Evolutionary conservation across 1,140 invertebrate genomes (phyloP).

Genomic region (Drosophila burlai): DNA sequence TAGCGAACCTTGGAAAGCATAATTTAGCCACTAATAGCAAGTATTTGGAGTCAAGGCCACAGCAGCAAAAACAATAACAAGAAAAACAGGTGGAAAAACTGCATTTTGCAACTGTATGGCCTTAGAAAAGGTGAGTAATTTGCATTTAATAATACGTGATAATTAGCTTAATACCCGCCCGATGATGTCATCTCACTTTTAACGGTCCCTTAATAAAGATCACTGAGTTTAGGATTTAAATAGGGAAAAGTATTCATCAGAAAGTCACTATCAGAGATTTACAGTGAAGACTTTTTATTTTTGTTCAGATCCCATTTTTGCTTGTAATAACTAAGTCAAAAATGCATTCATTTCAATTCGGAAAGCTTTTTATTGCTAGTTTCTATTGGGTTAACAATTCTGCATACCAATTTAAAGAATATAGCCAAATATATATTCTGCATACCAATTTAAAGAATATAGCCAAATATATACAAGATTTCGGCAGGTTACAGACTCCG

Average conservation of each 20-base stretch:
- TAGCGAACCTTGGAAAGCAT: neutral
- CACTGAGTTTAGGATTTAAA: neutral
- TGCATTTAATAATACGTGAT: constrained; percentile 8
- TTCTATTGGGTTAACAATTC: too few relatives aligned
- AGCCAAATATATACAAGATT: too few relatives aligned
- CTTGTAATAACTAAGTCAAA: too few relatives aligned
- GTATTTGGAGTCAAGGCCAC: constrained; percentile 22
- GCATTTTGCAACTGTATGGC: too few relatives aligned
- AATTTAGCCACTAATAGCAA: neutral
- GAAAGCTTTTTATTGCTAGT: too few relatives aligned
- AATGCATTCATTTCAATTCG: too few relatives aligned
- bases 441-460: too few relatives aligned
- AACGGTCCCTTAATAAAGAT: neutral
- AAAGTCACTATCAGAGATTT: too few relatives aligned
- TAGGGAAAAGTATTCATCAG: neutral
- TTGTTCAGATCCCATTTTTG: too few relatives aligned
- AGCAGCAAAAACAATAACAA: neutral
- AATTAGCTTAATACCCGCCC: neutral
- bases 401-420: too few relatives aligned
- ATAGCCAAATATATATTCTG: too few relatives aligned
- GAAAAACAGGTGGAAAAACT: constrained; percentile 1
- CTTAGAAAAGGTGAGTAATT: constrained; percentile 42
- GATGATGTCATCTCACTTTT: constrained; percentile 20
- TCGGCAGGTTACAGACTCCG: neutral
- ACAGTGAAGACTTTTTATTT: neutral